Evolutionary conservation across 2,888 invertebrate species (phyloP).

Genomic region (Ceraclea dissimilis): DNA sequence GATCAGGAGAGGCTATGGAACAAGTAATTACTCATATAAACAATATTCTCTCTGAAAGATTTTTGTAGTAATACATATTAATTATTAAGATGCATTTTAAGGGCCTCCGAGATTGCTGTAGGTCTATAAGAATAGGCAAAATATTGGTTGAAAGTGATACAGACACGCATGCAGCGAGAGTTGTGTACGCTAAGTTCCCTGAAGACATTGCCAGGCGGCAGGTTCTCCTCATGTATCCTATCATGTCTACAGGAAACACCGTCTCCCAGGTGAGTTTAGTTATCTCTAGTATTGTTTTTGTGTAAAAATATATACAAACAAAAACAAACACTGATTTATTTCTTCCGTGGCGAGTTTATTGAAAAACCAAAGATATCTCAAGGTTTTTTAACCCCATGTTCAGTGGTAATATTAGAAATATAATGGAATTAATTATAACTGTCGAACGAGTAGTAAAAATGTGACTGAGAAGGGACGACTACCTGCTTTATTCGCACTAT

Average conservation of each 20-base stretch:
- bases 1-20: slow-evolving; percentile 95
- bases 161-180: slow-evolving; percentile 92
- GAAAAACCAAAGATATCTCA: too few species aligned
- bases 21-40: slow-evolving; percentile 43
- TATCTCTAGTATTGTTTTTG: too few species aligned
- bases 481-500: too few species aligned
- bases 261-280: slow-evolving; percentile 66
- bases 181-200: slow-evolving; percentile 96
- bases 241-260: slow-evolving; percentile 98
- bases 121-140: slow-evolving; percentile 97
- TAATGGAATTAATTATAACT: too few species aligned
- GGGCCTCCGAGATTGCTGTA: slow-evolving; percentile 92
- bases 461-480: too few species aligned
- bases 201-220: slow-evolving; percentile 85
- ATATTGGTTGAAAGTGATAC: slow-evolving; percentile 95
- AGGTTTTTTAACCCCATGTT: too few species aligned
- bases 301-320: too few species aligned
- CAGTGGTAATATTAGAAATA: too few species aligned
- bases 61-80: not conserved
- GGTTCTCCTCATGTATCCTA: slow-evolving; percentile 96
- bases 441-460: too few species aligned
- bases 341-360: too few species aligned
- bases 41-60: not conserved
- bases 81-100: slow-evolving; percentile 27
- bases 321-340: too few species aligned